These are phyloP conservation scores for Spongia lamella DNA, from an alignment of 37 sponge, comb jelly and placozoan species.

Conservation along the genomic window DNA sequence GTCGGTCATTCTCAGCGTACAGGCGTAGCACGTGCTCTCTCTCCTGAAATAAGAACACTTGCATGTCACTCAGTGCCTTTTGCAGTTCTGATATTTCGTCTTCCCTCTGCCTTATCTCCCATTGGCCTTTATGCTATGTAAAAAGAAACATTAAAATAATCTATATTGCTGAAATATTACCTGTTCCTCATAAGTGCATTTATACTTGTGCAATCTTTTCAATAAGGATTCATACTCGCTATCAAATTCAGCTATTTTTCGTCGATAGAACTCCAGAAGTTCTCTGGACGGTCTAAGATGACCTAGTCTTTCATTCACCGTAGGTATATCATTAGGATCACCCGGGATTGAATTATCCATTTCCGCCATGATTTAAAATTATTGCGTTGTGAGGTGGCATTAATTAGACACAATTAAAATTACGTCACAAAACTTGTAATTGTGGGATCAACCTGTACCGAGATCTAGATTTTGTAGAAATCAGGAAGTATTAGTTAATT, in stretches of 20 bases:
- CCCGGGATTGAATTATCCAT: too few relatives aligned
- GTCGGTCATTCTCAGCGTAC: slow-evolving; percentile 95
- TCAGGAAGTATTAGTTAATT: too few relatives aligned
- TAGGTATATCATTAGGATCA: background rate
- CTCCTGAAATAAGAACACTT: slow-evolving; percentile 96
- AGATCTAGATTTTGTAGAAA: too few relatives aligned
- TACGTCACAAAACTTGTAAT: too few relatives aligned
- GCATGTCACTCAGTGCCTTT: slow-evolving; percentile 99
- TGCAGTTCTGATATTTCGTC: slow-evolving; percentile 95
- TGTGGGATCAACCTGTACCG: too few relatives aligned
- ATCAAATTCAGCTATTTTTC: slow-evolving; percentile 95
- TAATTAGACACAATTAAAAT: too few relatives aligned
- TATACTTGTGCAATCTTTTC: slow-evolving; percentile 80
- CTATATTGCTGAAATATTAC: slow-evolving; percentile 25
- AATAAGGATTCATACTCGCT: slow-evolving; percentile 79
- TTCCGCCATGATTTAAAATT: too few relatives aligned
- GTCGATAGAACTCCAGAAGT: slow-evolving; percentile 94
- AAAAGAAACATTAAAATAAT: background rate
- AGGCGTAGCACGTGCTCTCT: slow-evolving; percentile 93
- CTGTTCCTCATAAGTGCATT: slow-evolving; percentile 67
- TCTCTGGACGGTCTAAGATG: slow-evolving; percentile 86
- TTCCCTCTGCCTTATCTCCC: slow-evolving; percentile 90
- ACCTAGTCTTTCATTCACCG: slow-evolving; percentile 64
- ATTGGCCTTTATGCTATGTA: slow-evolving; percentile 83
- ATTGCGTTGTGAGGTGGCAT: too few relatives aligned